Percentiles rank a stretch among this genome's conserved stretches.
Conservation (phyloP, 1,140 invertebrate species). For the Leptinotarsa defecta region DNA sequence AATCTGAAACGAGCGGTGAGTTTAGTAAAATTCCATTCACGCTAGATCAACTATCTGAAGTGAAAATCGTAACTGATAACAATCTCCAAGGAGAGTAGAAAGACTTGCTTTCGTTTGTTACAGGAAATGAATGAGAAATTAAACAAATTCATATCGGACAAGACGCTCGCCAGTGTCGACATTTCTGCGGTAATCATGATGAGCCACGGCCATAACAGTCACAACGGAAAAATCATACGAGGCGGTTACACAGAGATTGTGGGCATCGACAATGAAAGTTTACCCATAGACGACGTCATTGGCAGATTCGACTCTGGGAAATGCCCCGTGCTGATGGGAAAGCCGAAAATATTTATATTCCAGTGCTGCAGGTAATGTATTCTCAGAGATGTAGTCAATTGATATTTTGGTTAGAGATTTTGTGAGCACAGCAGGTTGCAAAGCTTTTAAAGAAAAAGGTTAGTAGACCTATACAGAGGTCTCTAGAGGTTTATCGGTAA, state of each 20-base stretch:
- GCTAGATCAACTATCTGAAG: no score
- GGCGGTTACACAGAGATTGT: conserved; percentile 49
- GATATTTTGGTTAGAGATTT: no score
- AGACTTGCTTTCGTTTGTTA: conserved; percentile 9
- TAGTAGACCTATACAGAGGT: neutral
- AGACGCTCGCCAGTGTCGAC: conserved; percentile 52
- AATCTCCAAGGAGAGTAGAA: no score
- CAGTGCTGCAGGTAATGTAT: conserved; percentile 57
- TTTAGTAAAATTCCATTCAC: neutral
- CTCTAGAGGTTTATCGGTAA: no score
- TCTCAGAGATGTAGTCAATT: no score
- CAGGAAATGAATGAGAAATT: conserved; percentile 31
- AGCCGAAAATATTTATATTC: conserved; percentile 82
- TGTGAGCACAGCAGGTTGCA: no score
- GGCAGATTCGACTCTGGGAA: conserved; percentile 65
- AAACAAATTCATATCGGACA: conserved; percentile 31
- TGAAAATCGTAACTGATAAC: no score
- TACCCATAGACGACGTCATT: conserved; percentile 59
- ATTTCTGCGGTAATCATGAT: conserved; percentile 64
- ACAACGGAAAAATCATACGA: conserved; percentile 27
- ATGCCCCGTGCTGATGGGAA: conserved; percentile 63
- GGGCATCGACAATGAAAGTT: conserved; percentile 57
- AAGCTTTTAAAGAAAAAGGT: neutral
- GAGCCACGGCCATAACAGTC: conserved; percentile 61
- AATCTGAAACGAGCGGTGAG: conserved; percentile 33